Evolutionary conservation across 1,140 invertebrate genomes (phyloP).

Genomic region (Nasonia longicornis): DNA sequence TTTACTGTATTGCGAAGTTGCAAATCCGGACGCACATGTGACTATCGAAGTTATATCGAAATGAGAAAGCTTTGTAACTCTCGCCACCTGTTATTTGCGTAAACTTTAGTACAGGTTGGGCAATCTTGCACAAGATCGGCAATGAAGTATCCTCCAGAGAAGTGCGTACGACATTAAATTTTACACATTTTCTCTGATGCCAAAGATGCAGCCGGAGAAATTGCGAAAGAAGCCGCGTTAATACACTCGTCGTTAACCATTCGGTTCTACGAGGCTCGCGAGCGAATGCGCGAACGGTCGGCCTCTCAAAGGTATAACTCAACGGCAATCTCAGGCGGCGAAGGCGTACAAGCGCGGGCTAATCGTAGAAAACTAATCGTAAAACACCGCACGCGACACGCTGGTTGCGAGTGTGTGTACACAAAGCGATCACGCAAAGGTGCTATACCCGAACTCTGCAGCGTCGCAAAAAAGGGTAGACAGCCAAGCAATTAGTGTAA

Average conservation of each 20-base stretch:
- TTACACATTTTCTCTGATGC: constrained; percentile 26
- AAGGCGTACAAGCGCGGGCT: not conserved
- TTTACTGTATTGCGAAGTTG: too few relatives aligned
- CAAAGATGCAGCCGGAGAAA: not conserved
- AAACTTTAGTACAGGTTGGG: not conserved
- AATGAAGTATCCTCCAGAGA: constrained; percentile 14
- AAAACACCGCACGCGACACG: constrained; percentile 37
- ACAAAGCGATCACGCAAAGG: constrained; percentile 32
- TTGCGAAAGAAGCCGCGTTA: not conserved
- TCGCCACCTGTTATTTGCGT: not conserved
- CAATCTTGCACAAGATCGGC: not conserved
- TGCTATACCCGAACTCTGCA: not conserved
- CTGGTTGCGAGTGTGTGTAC: not conserved
- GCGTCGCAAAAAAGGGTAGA: not conserved
- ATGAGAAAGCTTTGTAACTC: not conserved
- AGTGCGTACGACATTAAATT: constrained; percentile 33
- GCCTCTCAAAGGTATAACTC: not conserved
- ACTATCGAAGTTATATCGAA: too few relatives aligned
- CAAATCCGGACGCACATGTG: too few relatives aligned
- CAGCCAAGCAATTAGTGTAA: constrained; percentile 15
- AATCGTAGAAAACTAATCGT: constrained; percentile 35
- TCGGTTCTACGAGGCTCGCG: constrained; percentile 9
- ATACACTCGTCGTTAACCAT: constrained; percentile 1
- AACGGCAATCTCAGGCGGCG: not conserved
- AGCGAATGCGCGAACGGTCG: not conserved